Evolutionary conservation across 1,140 invertebrate species (phyloP).

Genomic region (Stratiolaelaps scimitus): DNA sequence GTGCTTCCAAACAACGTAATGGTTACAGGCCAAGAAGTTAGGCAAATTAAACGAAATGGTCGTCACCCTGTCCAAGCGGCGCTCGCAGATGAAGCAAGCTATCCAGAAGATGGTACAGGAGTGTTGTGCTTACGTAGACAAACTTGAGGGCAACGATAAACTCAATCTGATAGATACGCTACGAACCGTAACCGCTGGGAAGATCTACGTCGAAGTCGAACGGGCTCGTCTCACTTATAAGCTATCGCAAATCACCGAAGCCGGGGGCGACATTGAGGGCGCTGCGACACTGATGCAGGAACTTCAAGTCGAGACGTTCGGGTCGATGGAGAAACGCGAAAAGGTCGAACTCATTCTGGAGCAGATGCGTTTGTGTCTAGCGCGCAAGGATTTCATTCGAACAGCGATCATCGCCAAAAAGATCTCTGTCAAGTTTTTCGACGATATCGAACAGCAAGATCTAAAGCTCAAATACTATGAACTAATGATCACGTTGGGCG

Average conservation of each 20-base stretch:
- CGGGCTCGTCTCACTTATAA: conserved; percentile 86
- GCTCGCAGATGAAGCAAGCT: conserved; percentile 85
- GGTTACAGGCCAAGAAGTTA: conserved; percentile 63
- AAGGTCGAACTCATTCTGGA: conserved; percentile 92
- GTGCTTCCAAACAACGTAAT: conserved; percentile 67
- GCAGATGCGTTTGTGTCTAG: conserved; percentile 92
- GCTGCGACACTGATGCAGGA: conserved; percentile 90
- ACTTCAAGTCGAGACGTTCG: conserved; percentile 96
- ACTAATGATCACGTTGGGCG: conserved; percentile 93
- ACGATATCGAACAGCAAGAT: conserved; percentile 52
- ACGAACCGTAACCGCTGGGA: conserved; percentile 87
- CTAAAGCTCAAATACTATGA: conserved; percentile 53
- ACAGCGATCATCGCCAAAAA: conserved; percentile 99
- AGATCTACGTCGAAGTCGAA: conserved; percentile 99
- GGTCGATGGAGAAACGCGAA: conserved; percentile 94
- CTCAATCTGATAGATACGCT: conserved; percentile 92
- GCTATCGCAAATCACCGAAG: conserved; percentile 82
- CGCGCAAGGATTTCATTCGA: conserved; percentile 89
- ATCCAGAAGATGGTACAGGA: conserved; percentile 99
- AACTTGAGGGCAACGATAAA: conserved; percentile 61
- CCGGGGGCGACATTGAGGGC: conserved; percentile 73
- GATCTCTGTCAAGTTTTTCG: conserved; percentile 94
- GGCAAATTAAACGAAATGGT: conserved; percentile 87
- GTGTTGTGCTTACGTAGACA: conserved; percentile 84
- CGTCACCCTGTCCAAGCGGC: conserved; percentile 72